A percentile compares a stretch with the other conserved stretches of the same genome.
Conservation (phyloP, 2,113 vertebrate genomes). For the Engraulis encrasicolus region DNA sequence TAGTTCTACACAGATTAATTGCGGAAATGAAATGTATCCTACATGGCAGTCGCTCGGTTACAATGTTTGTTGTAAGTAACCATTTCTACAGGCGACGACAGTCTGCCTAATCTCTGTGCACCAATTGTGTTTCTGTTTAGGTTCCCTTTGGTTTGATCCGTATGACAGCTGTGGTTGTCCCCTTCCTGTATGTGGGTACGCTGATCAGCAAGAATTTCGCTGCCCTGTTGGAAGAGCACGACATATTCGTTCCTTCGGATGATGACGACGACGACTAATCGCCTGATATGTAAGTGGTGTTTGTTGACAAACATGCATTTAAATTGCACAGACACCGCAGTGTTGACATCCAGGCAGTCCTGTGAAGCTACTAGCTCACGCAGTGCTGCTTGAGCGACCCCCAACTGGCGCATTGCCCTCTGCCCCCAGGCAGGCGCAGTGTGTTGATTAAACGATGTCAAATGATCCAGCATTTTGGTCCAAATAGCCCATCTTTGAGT, state of each 20-base stretch:
- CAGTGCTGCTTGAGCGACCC: no score
- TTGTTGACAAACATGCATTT: neutral
- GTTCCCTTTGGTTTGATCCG: constrained; percentile 87
- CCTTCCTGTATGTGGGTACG: constrained; percentile 93
- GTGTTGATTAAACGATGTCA: no score
- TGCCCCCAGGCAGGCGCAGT: no score
- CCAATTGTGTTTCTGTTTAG: constrained; percentile 24
- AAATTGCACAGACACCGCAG: no score
- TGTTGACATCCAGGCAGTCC: no score
- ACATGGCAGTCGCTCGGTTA: neutral
- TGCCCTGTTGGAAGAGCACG: constrained; percentile 92
- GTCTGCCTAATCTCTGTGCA: neutral
- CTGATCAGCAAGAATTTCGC: constrained; percentile 95
- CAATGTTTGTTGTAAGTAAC: neutral
- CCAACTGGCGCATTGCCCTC: no score
- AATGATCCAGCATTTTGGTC: no score
- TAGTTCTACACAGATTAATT: neutral
- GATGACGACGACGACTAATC: constrained; percentile 90
- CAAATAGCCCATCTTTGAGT: no score
- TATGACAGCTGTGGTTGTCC: constrained; percentile 88
- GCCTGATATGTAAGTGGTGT: constrained; percentile 26
- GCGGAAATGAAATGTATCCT: constrained; percentile 9
- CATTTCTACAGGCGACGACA: neutral
- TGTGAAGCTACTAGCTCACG: no score
- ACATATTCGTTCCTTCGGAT: constrained; percentile 97